These are phyloP conservation scores for Telmatherina bonti DNA, from an alignment of 2,797 vertebrate genomes.

Conservation along the genomic window DNA sequence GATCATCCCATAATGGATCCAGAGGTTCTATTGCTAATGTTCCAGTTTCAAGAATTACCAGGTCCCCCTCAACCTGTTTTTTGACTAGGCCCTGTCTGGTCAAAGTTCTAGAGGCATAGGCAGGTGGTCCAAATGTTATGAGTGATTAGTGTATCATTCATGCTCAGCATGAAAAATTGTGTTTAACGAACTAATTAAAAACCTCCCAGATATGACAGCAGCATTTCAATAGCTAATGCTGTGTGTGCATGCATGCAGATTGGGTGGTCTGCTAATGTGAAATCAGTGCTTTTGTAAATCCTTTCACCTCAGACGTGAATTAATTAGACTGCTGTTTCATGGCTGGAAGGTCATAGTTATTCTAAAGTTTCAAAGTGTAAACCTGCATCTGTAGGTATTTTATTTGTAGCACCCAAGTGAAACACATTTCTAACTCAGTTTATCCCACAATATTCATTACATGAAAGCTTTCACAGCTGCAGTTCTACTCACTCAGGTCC, in stretches of 20 bases:
- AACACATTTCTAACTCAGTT: background rate
- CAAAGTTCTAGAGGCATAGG: background rate
- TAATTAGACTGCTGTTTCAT: background rate
- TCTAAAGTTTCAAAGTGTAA: background rate
- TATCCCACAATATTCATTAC: background rate
- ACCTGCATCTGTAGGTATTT: background rate
- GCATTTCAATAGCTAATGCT: background rate
- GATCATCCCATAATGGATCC: background rate
- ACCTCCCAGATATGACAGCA: slow-evolving; percentile 14
- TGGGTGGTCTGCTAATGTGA: slow-evolving; percentile 7
- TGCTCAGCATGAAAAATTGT: slow-evolving; percentile 32
- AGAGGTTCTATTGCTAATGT: background rate
- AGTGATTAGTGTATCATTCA: slow-evolving; percentile 7
- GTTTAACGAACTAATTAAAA: slow-evolving; percentile 59
- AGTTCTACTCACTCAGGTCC: background rate
- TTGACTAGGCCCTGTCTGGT: background rate
- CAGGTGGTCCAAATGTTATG: background rate
- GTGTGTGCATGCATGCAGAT: background rate
- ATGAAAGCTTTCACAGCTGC: slow-evolving; percentile 6
- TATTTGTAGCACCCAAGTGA: no score
- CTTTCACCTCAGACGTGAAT: slow-evolving; percentile 6
- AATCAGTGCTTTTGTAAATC: slow-evolving; percentile 22
- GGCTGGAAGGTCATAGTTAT: slow-evolving; percentile 34
- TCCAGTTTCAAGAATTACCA: background rate
- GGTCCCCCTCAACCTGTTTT: background rate